Percentiles rank a stretch among this genome's conserved stretches.
These are phyloP conservation scores for Melospiza melodia DNA, from an alignment of 2,113 vertebrate species.

Conservation along the genomic window DNA sequence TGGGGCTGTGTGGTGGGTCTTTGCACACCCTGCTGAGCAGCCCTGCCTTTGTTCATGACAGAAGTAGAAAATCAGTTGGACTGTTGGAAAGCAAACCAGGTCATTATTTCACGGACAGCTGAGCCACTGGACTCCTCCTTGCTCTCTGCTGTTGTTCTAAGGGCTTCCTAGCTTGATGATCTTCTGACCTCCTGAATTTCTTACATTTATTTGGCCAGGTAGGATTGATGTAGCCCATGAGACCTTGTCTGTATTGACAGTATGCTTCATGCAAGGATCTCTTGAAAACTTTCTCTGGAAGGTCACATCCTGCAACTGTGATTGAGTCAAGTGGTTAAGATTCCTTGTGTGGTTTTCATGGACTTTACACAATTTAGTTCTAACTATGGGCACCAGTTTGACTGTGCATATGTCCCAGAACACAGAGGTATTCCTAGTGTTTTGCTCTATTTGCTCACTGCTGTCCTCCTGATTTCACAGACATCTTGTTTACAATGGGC, in stretches of 20 bases:
- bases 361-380: not conserved
- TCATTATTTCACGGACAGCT: conserved; percentile 10
- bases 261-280: not conserved
- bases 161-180: not conserved
- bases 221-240: not conserved
- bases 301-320: not conserved
- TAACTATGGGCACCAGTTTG: not conserved
- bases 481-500: not conserved
- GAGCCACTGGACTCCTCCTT: not conserved
- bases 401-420: not conserved
- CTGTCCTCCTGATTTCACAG: not conserved
- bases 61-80: conserved; percentile 7
- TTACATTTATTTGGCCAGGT: not conserved
- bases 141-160: not conserved
- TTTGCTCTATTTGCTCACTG: not conserved
- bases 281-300: not conserved
- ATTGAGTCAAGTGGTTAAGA: not conserved
- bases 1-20: not conserved
- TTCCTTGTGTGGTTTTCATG: not conserved
- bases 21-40: not conserved
- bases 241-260: not conserved
- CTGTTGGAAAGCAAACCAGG: not conserved
- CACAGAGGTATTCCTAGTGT: not conserved
- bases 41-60: not conserved
- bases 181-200: conserved; percentile 11